Percentiles rank a stretch among this genome's conserved stretches.
Evolutionary conservation across 2,888 invertebrate genomes (phyloP).

Genomic region (Tetranychus piercei): DNA sequence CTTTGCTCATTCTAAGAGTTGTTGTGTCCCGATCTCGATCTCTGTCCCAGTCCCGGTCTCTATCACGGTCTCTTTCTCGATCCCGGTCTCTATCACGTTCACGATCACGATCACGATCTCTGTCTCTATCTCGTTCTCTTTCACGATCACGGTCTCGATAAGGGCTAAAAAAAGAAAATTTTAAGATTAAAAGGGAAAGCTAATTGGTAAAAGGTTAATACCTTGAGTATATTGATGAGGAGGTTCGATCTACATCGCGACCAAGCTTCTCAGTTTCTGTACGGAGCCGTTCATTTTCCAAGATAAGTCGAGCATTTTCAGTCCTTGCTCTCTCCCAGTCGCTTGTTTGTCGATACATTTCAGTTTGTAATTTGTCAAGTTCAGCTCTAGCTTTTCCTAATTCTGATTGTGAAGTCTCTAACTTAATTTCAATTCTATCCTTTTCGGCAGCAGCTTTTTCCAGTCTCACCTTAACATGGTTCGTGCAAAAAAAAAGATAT

Average conservation of each 20-base stretch:
- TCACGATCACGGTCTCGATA: neutral
- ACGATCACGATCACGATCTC: neutral
- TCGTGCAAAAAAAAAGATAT: slow-evolving; percentile 1
- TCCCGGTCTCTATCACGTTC: slow-evolving; percentile 9
- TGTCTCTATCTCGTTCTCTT: neutral
- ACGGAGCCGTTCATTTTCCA: slow-evolving; percentile 59
- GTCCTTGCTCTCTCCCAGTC: slow-evolving; percentile 71
- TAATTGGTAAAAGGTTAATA: neutral
- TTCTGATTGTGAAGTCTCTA: slow-evolving; percentile 80
- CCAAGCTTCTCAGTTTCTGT: slow-evolving; percentile 46
- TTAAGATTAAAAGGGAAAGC: too few relatives aligned
- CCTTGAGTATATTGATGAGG: neutral
- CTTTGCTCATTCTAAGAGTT: neutral
- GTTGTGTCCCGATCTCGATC: neutral
- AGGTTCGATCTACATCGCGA: slow-evolving; percentile 6
- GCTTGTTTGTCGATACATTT: slow-evolving; percentile 67
- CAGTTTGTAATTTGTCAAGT: slow-evolving; percentile 70
- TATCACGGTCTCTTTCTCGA: slow-evolving; percentile 19
- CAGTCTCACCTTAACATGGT: slow-evolving; percentile 45
- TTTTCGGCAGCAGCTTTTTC: slow-evolving; percentile 76
- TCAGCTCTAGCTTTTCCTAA: slow-evolving; percentile 84
- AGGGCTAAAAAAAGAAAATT: neutral
- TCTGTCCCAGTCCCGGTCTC: slow-evolving; percentile 14
- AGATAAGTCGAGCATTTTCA: slow-evolving; percentile 38
- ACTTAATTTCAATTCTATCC: slow-evolving; percentile 68